These are phyloP conservation scores for Oreochromis mossambicus DNA, from an alignment of 2,797 vertebrate genomes.

Conservation along the genomic window DNA sequence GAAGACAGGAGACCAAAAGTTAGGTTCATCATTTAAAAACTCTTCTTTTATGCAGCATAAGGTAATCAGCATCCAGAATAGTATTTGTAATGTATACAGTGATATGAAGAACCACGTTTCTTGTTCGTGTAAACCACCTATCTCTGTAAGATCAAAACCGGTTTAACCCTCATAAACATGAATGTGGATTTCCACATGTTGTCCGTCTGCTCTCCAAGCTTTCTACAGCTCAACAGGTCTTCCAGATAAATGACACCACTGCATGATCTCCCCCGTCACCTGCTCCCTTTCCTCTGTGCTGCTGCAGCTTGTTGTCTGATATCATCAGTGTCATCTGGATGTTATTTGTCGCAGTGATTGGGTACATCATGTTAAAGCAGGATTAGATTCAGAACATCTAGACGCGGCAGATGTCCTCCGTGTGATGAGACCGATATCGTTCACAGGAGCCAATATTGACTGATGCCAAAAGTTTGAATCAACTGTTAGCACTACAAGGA, in stretches of 20 bases:
- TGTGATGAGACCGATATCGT: background rate
- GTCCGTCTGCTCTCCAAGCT: background rate
- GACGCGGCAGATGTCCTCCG: constrained; percentile 9
- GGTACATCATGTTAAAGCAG: constrained; percentile 48
- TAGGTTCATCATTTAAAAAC: background rate
- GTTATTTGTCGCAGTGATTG: constrained; percentile 42
- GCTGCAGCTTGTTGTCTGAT: background rate
- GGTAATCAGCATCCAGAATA: background rate
- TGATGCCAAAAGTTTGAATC: background rate
- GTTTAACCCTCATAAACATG: background rate
- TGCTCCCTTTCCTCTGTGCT: background rate
- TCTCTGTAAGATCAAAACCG: background rate
- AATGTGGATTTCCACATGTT: background rate
- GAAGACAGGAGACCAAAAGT: background rate
- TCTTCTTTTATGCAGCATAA: background rate
- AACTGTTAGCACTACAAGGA: background rate
- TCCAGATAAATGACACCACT: background rate
- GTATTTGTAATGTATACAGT: background rate
- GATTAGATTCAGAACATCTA: constrained; percentile 19
- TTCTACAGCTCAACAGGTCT: background rate
- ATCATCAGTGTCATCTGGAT: constrained; percentile 33
- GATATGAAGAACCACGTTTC: background rate
- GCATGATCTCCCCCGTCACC: background rate
- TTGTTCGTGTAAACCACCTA: background rate
- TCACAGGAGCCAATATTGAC: background rate